Percentiles rank a stretch among this genome's conserved stretches.
These are phyloP conservation scores for Cromileptes altivelis DNA, from an alignment of 2,113 vertebrate genomes.

Conservation along the genomic window DNA sequence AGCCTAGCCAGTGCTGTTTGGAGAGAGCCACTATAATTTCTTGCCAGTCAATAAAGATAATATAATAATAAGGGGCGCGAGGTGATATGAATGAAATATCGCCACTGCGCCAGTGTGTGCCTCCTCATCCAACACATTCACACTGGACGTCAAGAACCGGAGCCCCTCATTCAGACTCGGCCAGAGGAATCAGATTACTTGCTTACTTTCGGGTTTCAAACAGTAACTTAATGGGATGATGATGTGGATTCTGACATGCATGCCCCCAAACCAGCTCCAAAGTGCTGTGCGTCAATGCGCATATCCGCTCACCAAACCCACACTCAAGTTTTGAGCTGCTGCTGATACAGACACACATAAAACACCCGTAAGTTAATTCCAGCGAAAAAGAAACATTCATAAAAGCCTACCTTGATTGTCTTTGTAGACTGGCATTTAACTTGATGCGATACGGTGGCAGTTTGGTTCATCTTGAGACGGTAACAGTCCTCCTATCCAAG, in stretches of 20 bases:
- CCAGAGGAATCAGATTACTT: not conserved
- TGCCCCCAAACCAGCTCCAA: slow-evolving; percentile 33
- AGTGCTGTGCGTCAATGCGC: slow-evolving; percentile 68
- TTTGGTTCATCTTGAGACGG: slow-evolving; percentile 91
- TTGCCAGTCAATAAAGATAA: slow-evolving; percentile 23
- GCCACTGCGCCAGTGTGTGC: slow-evolving; percentile 69
- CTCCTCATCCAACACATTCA: slow-evolving; percentile 27
- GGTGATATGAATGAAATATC: slow-evolving; percentile 77
- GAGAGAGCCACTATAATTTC: not conserved
- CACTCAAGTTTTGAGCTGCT: slow-evolving; percentile 52
- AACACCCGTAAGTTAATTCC: not conserved
- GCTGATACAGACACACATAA: slow-evolving; percentile 4
- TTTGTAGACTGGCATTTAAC: slow-evolving; percentile 89
- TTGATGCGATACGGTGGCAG: slow-evolving; percentile 91
- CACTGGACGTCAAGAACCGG: not conserved
- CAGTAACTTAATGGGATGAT: not conserved
- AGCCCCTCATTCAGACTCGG: not conserved
- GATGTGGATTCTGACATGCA: not conserved
- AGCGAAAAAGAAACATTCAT: accelerated
- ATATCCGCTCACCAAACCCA: slow-evolving; percentile 25
- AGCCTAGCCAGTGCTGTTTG: not conserved
- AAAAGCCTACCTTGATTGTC: slow-evolving; percentile 87
- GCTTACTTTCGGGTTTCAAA: not conserved
- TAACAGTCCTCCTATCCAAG: slow-evolving; percentile 51
- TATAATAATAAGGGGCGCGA: slow-evolving; percentile 39